These are phyloP conservation scores for Bovichtus variegatus DNA, from an alignment of 2,797 vertebrate genomes.

Conservation along the genomic window DNA sequence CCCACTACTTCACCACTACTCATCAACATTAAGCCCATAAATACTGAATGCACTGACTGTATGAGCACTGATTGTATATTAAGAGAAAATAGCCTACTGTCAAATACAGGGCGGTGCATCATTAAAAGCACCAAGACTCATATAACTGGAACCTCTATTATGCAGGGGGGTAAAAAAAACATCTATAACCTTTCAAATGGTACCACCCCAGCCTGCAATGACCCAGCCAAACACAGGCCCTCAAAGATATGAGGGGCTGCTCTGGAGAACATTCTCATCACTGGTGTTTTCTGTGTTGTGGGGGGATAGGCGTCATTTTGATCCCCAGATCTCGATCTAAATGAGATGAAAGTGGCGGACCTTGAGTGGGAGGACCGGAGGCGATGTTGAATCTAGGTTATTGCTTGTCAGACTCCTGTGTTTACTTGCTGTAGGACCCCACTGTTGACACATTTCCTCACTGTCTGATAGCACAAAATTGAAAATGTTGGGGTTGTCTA, in stretches of 20 bases:
- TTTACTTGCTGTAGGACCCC: slow-evolving; percentile 82
- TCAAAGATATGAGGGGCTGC: slow-evolving; percentile 21
- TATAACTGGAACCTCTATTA: slow-evolving; percentile 20
- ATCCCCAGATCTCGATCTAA: slow-evolving; percentile 77
- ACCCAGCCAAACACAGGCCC: slow-evolving; percentile 18
- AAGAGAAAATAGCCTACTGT: slow-evolving; percentile 15
- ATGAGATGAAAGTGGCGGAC: slow-evolving; percentile 73
- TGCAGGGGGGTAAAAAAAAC: slow-evolving; percentile 11
- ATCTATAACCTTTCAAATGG: slow-evolving; percentile 21
- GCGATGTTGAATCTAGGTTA: slow-evolving; percentile 80
- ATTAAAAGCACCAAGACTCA: slow-evolving; percentile 26
- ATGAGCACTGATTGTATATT: slow-evolving; percentile 7
- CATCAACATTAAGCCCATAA: slow-evolving; percentile 12
- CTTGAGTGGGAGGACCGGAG: slow-evolving; percentile 61
- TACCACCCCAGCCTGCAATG: neutral
- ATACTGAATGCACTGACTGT: neutral
- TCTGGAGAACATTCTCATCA: slow-evolving; percentile 30
- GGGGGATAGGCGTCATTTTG: slow-evolving; percentile 41
- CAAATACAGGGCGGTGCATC: slow-evolving; percentile 20
- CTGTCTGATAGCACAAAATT: slow-evolving; percentile 84
- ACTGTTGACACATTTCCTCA: slow-evolving; percentile 83
- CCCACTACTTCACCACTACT: neutral
- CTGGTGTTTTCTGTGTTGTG: slow-evolving; percentile 29
- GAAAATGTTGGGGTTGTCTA: slow-evolving; percentile 82
- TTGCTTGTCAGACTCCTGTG: slow-evolving; percentile 80